Base-by-base conservation (phyloP, 2,888 invertebrate species). In the Ichneumoninae sp. region DNA sequence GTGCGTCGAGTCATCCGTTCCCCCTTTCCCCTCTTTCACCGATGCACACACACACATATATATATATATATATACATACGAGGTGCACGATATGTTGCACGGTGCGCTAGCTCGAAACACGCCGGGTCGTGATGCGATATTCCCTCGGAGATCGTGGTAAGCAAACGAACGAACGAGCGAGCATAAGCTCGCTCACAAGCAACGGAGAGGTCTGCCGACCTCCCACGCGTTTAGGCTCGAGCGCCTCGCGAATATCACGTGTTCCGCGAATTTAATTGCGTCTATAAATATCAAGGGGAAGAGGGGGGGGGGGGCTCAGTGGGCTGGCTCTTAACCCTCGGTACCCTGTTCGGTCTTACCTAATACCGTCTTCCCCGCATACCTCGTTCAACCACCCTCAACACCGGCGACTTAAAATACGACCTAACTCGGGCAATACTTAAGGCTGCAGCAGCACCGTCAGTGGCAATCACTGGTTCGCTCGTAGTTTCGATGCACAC, bases 261-360 rank as follows among this genome's bases (percentile, higher is more conserved):
- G 88, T 88, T 85, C 83, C 87, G 89, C 87, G 88, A 90, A 91
- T 92, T 92, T 92, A 92, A 92, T 92, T 92, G 91, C 91, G 85
- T 87, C 89, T 90, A 91, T 92, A 92, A 92, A 92, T 92, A 92
- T 92, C 87, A 83, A 57, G 54, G 78, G 74, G 68, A 40, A 40
- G 60, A 13, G 22, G 36, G 60, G 19, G 22, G 36, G 60, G 16
- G 74, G 16, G 75, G 16, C 69, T 30, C 68, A 63, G 69, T 74
- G 78, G 78, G 78, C 79, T 74, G 44, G n/a, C 65, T 65, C 10
- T 33, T 36, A 54, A 10, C 22, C 44, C 74, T 36, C 44, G 50
- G 33, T 54, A 36, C 66, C 68, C 30, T 54, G 66, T 52, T 70
- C 54, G 66, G 36, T 75, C 71, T 70, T 71, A 70, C 83, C 83